Evolutionary conservation across 2,113 vertebrate genomes (phyloP), one percentile per base, ranked within the genome.

Genomic region (Ptilonorhynchus violaceus): DNA sequence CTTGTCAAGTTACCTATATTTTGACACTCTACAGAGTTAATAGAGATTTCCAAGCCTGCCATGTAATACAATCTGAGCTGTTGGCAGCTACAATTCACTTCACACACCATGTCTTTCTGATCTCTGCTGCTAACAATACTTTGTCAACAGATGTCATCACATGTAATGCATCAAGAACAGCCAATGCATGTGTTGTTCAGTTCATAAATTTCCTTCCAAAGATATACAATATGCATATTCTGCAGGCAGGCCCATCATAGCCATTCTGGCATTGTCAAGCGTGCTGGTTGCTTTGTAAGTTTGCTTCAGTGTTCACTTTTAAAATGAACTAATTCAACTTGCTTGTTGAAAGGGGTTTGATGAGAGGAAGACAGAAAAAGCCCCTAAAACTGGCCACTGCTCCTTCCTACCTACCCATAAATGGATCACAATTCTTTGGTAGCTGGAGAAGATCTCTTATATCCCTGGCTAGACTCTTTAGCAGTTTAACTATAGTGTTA

Each of bases 111-210:
- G 16, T 67, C 72, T 21, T 85, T 83, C 75, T 92, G 80, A 94
- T 77, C 83, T 89, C 42, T 81, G 64, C 76, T 91, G 60, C 78
- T 95, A 91, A 92, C 91, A 93, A 86, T 91, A 84, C 50, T 93
- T 97, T 30, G 68, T 91, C 93, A 93, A 92, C 83, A 92, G 76
- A 91, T 93, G 53, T 78, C 94, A 89, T 70, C 30, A 52, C 6
- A 10, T 41, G 59, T 44, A 93, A 84, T 2, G 3, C 11, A 9
- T 75, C 80, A 63, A 58, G 79, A 88, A 77, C 39, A 74, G 64
- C 33, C 44, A 95, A 59, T 0, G 0, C 35, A 22, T 13, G 41
- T 46, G 39, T 62, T 66, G 47, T 42, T 42, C 50, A 58, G 67
- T 11, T 92, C 75, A 63, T 1, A 84, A 37, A 66, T 42, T 55